Percentiles rank a stretch among this genome's conserved stretches.
Conservation (phyloP, 2,113 vertebrate species). For the Ascaphus truei region DNA sequence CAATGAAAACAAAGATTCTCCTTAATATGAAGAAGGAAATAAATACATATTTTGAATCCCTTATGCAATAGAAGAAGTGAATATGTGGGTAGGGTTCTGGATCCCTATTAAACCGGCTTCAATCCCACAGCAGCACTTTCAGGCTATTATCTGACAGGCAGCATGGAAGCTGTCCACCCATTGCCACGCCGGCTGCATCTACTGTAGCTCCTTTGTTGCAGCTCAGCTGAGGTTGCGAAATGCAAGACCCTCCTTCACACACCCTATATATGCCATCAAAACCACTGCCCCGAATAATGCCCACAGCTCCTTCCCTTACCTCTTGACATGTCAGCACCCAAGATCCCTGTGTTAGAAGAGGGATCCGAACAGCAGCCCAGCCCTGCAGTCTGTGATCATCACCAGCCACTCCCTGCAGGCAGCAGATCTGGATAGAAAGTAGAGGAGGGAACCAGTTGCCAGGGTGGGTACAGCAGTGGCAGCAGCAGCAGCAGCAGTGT, state of each 20-base stretch:
- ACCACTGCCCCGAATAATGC: not conserved
- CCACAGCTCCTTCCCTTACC: constrained; percentile 31
- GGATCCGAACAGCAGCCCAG: constrained; percentile 1
- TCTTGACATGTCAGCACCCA: not conserved
- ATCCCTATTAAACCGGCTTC: not conserved
- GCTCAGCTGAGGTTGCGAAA: not conserved
- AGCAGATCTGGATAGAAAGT: not conserved
- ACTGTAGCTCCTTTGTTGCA: constrained; percentile 32
- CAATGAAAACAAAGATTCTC: no score
- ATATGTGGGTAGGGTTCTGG: not conserved
- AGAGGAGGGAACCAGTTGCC: constrained; percentile 15
- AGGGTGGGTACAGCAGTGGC: constrained; percentile 12
- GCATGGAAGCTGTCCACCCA: not conserved
- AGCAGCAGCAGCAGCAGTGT: constrained; percentile 10
- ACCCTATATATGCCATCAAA: not conserved
- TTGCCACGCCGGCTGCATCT: constrained; percentile 1
- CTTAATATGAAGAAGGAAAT: no score
- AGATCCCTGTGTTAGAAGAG: not conserved
- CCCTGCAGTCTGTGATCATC: not conserved
- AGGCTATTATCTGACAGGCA: not conserved
- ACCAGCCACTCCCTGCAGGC: not conserved
- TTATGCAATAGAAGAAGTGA: no score
- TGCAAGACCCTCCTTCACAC: not conserved
- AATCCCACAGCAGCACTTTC: no score
- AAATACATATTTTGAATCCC: no score